phyloP scores from a whole-genome alignment of 2,888 invertebrate species.

The Caenorhabditis sp. region DNA sequence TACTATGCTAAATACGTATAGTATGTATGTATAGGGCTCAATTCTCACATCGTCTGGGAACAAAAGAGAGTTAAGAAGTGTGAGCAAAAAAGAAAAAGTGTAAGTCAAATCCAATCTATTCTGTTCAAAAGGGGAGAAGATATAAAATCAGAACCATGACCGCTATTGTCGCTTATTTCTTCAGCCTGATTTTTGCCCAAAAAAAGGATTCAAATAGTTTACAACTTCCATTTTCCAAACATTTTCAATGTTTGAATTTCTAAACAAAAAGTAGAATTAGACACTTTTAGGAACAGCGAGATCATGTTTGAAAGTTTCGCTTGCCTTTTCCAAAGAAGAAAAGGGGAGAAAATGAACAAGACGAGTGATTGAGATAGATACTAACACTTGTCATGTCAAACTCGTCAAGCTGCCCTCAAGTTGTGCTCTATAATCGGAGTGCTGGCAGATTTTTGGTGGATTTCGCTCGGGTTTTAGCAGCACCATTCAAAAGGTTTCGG shows the following conservation, averaged over 20 bases:
- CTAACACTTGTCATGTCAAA: constrained; percentile 63
- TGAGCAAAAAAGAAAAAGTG: constrained; percentile 29
- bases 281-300: not conserved
- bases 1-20: constrained; percentile 34
- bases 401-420: constrained; percentile 33
- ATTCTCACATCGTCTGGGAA: constrained; percentile 18
- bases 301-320: no score
- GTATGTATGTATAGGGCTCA: constrained; percentile 38
- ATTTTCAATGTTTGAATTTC: constrained; percentile 21
- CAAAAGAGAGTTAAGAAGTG: not conserved
- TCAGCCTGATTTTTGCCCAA: not conserved
- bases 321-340: not conserved
- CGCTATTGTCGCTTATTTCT: not conserved
- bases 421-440: constrained; percentile 46
- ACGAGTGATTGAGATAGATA: constrained; percentile 53
- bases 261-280: constrained; percentile 44
- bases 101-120: constrained; percentile 38
- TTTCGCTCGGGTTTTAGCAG: constrained; percentile 26
- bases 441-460: not conserved
- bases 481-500: constrained; percentile 28
- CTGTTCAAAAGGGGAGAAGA: constrained; percentile 5
- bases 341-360: not conserved
- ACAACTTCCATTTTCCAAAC: constrained; percentile 40
- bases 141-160: constrained; percentile 53
- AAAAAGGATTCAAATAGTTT: constrained; percentile 39